These are phyloP conservation scores for Zelostemma sp. DNA, from an alignment of 1,140 invertebrate genomes.

Conservation along the genomic window DNA sequence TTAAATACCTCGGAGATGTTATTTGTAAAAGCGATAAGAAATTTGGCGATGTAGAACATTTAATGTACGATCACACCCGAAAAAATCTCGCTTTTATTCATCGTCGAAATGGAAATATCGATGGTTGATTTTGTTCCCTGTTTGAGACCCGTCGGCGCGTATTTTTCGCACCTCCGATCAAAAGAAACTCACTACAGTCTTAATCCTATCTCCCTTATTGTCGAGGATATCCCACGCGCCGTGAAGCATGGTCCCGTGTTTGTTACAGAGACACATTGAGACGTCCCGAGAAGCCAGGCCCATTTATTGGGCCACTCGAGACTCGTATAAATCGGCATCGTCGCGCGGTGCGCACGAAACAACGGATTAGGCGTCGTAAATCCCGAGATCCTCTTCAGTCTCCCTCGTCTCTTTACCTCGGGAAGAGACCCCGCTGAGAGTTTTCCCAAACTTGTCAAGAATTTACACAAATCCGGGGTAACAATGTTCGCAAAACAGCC, in stretches of 20 bases:
- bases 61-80: no score
- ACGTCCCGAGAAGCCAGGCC: background rate
- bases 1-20: no score
- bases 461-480: conserved; percentile 39
- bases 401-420: conserved; percentile 34
- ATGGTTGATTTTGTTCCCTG: background rate
- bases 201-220: conserved; percentile 2
- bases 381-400: conserved; percentile 42
- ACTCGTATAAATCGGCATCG: conserved; percentile 43
- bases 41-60: no score
- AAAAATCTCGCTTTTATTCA: no score
- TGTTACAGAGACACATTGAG: conserved; percentile 7
- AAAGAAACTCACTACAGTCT: background rate
- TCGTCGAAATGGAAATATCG: no score
- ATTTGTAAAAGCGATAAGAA: no score
- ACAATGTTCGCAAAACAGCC: conserved; percentile 45
- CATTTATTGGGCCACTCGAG: conserved; percentile 44
- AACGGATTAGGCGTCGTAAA: conserved; percentile 51
- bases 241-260: conserved; percentile 5
- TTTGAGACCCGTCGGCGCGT: background rate
- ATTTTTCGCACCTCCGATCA: conserved; percentile 1
- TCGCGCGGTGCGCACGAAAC: conserved; percentile 24
- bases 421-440: conserved; percentile 45
- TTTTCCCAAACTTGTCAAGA: conserved; percentile 53
- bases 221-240: background rate